These are phyloP conservation scores for Eutolmus rufibarbis DNA, from an alignment of 2,888 invertebrate species.

Conservation along the genomic window DNA sequence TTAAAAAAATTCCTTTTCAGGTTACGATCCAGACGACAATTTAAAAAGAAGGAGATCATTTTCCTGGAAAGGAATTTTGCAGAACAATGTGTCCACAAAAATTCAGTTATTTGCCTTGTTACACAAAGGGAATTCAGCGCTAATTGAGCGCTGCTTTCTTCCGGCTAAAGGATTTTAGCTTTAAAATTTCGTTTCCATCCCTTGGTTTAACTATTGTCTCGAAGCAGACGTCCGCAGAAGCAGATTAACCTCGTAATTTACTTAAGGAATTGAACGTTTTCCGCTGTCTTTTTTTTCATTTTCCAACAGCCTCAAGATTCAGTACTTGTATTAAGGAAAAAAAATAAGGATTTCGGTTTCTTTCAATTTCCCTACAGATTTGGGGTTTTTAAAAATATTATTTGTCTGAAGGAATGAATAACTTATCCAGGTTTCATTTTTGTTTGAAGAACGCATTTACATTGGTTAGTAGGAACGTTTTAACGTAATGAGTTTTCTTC, in stretches of 20 bases:
- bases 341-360: neutral
- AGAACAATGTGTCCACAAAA: neutral
- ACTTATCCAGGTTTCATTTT: neutral
- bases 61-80: neutral
- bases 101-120: neutral
- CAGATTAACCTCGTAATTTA: constrained; percentile 1
- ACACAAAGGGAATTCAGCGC: neutral
- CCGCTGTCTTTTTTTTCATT: neutral
- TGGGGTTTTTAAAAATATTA: neutral
- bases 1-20: neutral
- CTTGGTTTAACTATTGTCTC: neutral
- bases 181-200: neutral
- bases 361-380: neutral
- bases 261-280: constrained; percentile 11
- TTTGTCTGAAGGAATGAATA: neutral
- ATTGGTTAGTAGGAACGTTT: neutral
- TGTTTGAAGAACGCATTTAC: neutral
- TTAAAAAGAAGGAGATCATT: neutral
- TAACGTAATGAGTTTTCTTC: neutral
- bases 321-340: neutral
- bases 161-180: neutral
- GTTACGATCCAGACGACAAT: neutral
- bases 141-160: neutral
- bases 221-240: neutral
- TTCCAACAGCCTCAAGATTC: neutral